These are phyloP conservation scores for Pseudotriccus pelzelni DNA, from an alignment of 2,797 vertebrate genomes.

Conservation along the genomic window DNA sequence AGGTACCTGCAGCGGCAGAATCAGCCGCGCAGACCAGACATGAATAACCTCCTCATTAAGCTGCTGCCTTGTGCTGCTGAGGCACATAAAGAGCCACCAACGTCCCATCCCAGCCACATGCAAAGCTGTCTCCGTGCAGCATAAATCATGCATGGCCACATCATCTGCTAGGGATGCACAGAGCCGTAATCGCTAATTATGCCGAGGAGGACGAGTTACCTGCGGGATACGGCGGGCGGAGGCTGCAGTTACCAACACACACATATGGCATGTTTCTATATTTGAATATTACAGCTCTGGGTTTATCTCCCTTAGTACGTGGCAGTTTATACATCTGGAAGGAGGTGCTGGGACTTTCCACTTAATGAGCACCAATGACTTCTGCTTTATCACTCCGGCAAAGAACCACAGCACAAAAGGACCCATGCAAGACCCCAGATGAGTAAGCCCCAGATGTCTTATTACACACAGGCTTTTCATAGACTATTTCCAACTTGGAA, in stretches of 20 bases:
- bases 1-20: background rate
- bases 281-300: background rate
- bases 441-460: slow-evolving; percentile 28
- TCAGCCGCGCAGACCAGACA: background rate
- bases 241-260: background rate
- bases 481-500: slow-evolving; percentile 9
- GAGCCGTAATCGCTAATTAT: slow-evolving; percentile 30
- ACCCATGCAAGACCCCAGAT: background rate
- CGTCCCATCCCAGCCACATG: background rate
- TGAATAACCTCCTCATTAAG: slow-evolving; percentile 41
- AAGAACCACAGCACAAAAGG: background rate
- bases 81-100: slow-evolving; percentile 21
- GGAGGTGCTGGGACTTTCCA: background rate
- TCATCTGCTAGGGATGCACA: slow-evolving; percentile 38
- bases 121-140: slow-evolving; percentile 31
- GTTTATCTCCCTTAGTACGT: background rate
- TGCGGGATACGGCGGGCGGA: background rate
- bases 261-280: background rate
- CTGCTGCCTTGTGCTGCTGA: slow-evolving; percentile 13
- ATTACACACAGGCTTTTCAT: slow-evolving; percentile 10
- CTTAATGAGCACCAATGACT: background rate
- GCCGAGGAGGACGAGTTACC: slow-evolving; percentile 14
- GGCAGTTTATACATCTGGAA: background rate
- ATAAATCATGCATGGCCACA: slow-evolving; percentile 64
- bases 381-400: background rate